Percentiles rank a stretch among this genome's conserved stretches.
Evolutionary conservation across 2,888 invertebrate species (phyloP).

Genomic region (Meteorus cinctellus): DNA sequence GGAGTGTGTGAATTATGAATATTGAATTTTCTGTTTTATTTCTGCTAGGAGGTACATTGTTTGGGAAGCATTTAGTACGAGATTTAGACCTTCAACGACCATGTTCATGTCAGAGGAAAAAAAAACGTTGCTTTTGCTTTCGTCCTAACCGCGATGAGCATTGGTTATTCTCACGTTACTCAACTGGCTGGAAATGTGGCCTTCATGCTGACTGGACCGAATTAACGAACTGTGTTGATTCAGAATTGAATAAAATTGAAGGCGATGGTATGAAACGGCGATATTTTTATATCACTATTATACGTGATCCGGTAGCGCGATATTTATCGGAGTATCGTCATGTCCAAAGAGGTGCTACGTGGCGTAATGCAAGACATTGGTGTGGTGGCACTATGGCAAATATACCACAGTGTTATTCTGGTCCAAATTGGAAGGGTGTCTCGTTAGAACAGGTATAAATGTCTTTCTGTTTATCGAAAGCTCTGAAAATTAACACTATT

Average conservation of each 20-base stretch:
- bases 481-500: not conserved
- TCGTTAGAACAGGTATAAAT: constrained; percentile 77
- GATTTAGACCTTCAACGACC: constrained; percentile 94
- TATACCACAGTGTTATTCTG: constrained; percentile 86
- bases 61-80: constrained; percentile 96
- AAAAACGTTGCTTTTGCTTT: constrained; percentile 94
- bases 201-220: constrained; percentile 99
- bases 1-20: not conserved
- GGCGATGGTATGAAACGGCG: constrained; percentile 86
- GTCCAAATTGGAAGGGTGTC: constrained; percentile 91
- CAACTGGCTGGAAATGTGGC: constrained; percentile 98
- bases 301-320: constrained; percentile 93
- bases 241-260: constrained; percentile 92
- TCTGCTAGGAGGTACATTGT: constrained; percentile 88
- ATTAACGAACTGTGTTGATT: constrained; percentile 92
- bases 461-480: constrained; percentile 4
- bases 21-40: constrained; percentile 20
- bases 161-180: constrained; percentile 98
- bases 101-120: constrained; percentile 92
- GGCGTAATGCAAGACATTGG: constrained; percentile 85
- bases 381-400: constrained; percentile 83
- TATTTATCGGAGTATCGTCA: constrained; percentile 98
- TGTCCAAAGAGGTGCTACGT: constrained; percentile 96
- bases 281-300: constrained; percentile 96
- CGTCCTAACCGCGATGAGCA: constrained; percentile 93